Percentiles rank a stretch among this genome's conserved stretches.
phyloP scores from a whole-genome alignment of 35 echinoderm and acorn worm species.

The Holothuria glaberrima region DNA sequence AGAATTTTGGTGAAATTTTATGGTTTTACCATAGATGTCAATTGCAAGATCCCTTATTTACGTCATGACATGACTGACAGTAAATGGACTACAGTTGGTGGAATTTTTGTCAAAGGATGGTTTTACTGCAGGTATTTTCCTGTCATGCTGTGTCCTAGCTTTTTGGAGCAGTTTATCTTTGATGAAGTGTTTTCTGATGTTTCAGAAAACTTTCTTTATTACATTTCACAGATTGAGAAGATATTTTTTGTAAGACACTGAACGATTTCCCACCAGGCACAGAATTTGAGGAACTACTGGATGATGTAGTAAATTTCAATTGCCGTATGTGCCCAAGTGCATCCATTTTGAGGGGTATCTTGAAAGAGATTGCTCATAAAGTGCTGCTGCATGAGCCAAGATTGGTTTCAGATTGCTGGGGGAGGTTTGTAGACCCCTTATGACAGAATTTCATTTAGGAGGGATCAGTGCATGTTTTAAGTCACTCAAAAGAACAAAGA shows the following conservation, averaged over 20 bases:
- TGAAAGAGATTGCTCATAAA: no score
- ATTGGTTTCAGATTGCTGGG: background rate
- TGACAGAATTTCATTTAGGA: background rate
- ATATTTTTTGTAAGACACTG: no score
- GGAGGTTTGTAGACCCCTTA: background rate
- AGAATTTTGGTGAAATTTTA: background rate
- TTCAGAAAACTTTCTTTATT: no score
- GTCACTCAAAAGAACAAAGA: no score
- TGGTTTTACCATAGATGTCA: background rate
- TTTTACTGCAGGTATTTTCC: background rate
- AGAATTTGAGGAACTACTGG: no score
- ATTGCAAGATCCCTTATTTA: background rate
- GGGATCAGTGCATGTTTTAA: background rate
- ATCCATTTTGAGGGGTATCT: no score
- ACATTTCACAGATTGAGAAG: no score
- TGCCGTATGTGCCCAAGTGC: background rate
- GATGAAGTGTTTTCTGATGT: background rate
- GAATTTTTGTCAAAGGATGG: conserved; percentile 11
- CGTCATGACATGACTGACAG: background rate
- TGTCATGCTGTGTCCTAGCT: background rate
- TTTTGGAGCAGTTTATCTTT: background rate
- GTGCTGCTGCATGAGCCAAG: background rate
- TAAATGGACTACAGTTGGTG: background rate
- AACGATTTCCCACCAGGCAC: no score
- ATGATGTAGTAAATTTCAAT: no score